These are phyloP conservation scores for Hemichromis elongatus DNA, from an alignment of 2,113 vertebrate genomes.

Conservation along the genomic window DNA sequence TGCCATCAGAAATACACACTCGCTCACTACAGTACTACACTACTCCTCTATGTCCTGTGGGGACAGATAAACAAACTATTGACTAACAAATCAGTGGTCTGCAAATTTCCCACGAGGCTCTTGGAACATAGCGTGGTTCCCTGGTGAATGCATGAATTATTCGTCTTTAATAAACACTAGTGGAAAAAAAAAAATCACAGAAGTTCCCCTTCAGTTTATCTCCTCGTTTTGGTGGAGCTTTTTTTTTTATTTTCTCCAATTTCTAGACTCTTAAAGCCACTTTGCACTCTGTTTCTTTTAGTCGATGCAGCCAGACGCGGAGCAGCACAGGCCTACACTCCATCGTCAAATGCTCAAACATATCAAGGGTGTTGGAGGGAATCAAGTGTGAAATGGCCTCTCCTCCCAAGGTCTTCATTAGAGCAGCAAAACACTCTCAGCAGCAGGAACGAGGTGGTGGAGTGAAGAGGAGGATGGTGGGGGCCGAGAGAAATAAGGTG, in stretches of 20 bases:
- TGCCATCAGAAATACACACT: slow-evolving; percentile 37
- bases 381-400: slow-evolving; percentile 70
- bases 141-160: background rate
- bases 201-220: background rate
- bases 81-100: slow-evolving; percentile 45
- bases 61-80: slow-evolving; percentile 37
- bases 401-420: slow-evolving; percentile 66
- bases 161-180: slow-evolving; percentile 9
- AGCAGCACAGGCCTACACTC: background rate
- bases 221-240: background rate
- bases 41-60: slow-evolving; percentile 23
- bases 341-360: slow-evolving; percentile 31
- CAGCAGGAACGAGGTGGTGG: slow-evolving; percentile 32
- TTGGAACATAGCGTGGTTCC: slow-evolving; percentile 1
- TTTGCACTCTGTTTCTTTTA: background rate
- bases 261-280: background rate
- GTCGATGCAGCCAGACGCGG: slow-evolving; percentile 4
- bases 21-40: background rate
- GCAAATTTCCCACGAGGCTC: slow-evolving; percentile 26
- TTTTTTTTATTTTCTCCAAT: background rate
- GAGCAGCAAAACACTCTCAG: slow-evolving; percentile 51
- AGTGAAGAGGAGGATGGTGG: slow-evolving; percentile 35
- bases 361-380: slow-evolving; percentile 55
- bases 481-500: slow-evolving; percentile 20
- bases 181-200: background rate